Evolutionary conservation across 2,888 invertebrate genomes (phyloP), one percentile per base, ranked within the genome.

Genomic region (Lasioglossum lativentre): DNA sequence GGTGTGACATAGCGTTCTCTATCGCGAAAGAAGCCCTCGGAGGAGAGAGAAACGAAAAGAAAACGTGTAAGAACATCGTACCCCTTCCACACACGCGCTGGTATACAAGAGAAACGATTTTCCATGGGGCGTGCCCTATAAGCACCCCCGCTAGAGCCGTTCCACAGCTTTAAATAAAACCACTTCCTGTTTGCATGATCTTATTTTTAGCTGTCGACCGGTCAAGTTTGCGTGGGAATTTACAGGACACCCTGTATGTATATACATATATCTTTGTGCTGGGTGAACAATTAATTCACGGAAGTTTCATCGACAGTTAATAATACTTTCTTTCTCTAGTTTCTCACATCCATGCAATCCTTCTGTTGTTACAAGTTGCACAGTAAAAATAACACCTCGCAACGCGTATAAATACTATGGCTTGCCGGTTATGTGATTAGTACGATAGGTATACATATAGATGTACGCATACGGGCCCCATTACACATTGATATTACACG

Each of bases 221-320:
- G 63, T 63, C 30, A 16, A 63, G 63, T 63, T 63, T 19, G 16
- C 63, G 63, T 63, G 63, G 16, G 30, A 30, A 63, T 30, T 16
- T 63, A 63, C 63, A 30, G 30, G 63, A 63, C 68, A 68, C 38
- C 68, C 38, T 40, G 23, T 68, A 38, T 68, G 38, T 68, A 23
- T 68, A 68, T 38, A 23, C 30, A 23, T 83, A 85, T 86, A 76
- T 78, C 75, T 91, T 93, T 93, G 93, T 93, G 92, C 92, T 91
- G 88, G 90, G 89, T 92, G 90, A 93, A 92, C 90, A 91, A 38
- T 91, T 91, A 83, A 89, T 90, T 91, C 90, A 91, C 90, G 91
- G 91, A 92, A 93, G 91, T 91, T 72, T 86, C 80, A 88, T 91
- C 80, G 80, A 85, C 83, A 72, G 68, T 56, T 68, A 71, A 27